Evolutionary conservation across 2,113 vertebrate genomes (phyloP).

Genomic region (Dermatemys mawii): DNA sequence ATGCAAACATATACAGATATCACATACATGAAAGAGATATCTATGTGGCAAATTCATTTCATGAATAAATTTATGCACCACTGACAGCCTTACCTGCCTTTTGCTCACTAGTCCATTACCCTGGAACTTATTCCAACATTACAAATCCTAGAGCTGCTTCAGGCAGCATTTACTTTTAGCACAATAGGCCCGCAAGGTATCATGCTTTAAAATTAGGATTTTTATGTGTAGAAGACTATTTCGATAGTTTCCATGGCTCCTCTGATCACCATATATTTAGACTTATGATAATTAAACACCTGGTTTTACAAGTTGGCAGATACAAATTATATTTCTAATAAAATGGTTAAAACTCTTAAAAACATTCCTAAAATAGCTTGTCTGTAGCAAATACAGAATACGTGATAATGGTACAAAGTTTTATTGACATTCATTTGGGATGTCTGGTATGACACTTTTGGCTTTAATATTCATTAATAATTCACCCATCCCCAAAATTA

Average conservation of each 20-base stretch:
- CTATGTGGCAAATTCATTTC: slow-evolving; percentile 8
- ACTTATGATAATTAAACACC: not conserved
- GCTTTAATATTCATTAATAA: not conserved
- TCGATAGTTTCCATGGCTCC: not conserved
- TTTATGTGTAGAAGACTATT: not conserved
- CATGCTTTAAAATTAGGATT: not conserved
- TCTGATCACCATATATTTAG: not conserved
- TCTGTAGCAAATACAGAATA: not conserved
- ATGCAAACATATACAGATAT: not conserved
- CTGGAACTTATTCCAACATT: not conserved
- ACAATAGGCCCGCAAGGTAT: not conserved
- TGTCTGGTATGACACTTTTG: not conserved
- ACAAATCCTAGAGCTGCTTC: not conserved
- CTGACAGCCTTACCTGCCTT: not conserved
- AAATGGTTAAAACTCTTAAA: not conserved
- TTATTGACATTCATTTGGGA: not conserved
- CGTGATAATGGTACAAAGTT: not conserved
- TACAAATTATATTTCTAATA: not conserved
- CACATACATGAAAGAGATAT: not conserved
- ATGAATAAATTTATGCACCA: not conserved
- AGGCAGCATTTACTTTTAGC: not conserved
- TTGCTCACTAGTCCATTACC: not conserved
- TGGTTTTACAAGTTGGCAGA: not conserved
- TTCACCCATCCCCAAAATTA: not conserved
- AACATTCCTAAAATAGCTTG: not conserved